Evolutionary conservation across 2,113 vertebrate species (phyloP).

Genomic region (Pangasianodon gigas): DNA sequence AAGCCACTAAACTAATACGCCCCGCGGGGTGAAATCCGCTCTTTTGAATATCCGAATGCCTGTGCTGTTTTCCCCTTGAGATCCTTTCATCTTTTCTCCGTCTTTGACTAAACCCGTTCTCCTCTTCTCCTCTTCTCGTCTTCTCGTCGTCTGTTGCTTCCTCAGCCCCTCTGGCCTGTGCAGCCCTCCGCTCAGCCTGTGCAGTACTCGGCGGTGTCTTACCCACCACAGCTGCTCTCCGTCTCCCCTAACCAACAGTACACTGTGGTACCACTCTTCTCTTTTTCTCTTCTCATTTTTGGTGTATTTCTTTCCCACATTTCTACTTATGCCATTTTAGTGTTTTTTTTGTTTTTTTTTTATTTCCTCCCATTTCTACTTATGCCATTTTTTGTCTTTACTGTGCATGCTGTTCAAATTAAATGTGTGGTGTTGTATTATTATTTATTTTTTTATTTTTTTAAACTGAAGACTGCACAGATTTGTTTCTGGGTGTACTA

Average conservation of each 20-base stretch:
- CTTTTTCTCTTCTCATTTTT: constrained; percentile 47
- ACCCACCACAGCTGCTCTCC: constrained; percentile 90
- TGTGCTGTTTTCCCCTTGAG: not conserved
- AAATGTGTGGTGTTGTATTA: not conserved
- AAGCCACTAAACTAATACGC: constrained; percentile 6
- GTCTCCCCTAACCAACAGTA: constrained; percentile 91
- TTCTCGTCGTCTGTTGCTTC: constrained; percentile 65
- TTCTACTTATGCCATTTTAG: not conserved
- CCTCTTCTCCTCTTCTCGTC: constrained; percentile 63
- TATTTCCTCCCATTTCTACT: no score
- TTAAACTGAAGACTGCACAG: no score
- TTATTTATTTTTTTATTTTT: not conserved
- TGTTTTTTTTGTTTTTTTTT: not conserved
- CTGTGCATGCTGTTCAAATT: not conserved
- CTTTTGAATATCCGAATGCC: not conserved
- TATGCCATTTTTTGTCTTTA: not conserved
- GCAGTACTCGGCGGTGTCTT: constrained; percentile 86
- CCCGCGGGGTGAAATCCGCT: not conserved
- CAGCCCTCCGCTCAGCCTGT: constrained; percentile 89
- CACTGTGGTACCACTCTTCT: constrained; percentile 82
- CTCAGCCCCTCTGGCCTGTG: constrained; percentile 68
- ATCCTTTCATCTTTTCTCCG: constrained; percentile 19
- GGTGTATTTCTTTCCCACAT: not conserved
- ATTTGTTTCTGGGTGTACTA: not conserved
- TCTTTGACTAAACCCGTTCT: constrained; percentile 52